Evolutionary conservation across 2,888 invertebrate species (phyloP).

Genomic region (Ochropleura plecta): DNA sequence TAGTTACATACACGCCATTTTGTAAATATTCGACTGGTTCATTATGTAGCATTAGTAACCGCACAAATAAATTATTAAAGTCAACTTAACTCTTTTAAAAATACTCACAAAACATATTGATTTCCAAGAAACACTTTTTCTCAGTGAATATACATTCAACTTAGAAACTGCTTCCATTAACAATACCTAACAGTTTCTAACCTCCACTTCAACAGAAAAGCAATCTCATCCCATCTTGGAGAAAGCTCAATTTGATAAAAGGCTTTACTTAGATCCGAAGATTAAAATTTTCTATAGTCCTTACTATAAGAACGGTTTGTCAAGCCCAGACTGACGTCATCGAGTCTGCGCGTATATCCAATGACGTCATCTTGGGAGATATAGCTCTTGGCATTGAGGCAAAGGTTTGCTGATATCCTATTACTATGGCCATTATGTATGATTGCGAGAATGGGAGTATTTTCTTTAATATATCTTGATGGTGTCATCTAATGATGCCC

Average conservation of each 20-base stretch:
- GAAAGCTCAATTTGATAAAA: constrained; percentile 12
- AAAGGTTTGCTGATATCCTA: constrained; percentile 57
- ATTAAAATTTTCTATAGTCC: constrained; percentile 35
- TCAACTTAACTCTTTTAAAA: no score
- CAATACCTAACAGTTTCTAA: not conserved
- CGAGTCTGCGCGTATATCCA: constrained; percentile 18
- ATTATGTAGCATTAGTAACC: no score
- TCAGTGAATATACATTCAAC: not conserved
- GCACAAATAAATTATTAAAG: no score
- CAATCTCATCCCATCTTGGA: constrained; percentile 17
- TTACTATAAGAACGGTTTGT: constrained; percentile 41
- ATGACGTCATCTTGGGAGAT: constrained; percentile 58
- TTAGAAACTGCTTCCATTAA: not conserved
- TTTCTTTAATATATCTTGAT: constrained; percentile 11
- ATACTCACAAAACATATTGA: no score
- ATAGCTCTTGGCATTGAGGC: constrained; percentile 54
- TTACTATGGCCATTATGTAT: constrained; percentile 44
- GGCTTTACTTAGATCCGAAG: constrained; percentile 18
- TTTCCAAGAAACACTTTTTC: not conserved
- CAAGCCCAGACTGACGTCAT: constrained; percentile 63
- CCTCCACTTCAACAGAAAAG: constrained; percentile 10
- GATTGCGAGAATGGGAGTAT: constrained; percentile 28
- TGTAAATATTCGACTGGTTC: no score
- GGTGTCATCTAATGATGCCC: not conserved
- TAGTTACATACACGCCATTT: no score